phyloP scores from a whole-genome alignment of 2,797 vertebrate genomes.

The Aphelocoma californica region DNA sequence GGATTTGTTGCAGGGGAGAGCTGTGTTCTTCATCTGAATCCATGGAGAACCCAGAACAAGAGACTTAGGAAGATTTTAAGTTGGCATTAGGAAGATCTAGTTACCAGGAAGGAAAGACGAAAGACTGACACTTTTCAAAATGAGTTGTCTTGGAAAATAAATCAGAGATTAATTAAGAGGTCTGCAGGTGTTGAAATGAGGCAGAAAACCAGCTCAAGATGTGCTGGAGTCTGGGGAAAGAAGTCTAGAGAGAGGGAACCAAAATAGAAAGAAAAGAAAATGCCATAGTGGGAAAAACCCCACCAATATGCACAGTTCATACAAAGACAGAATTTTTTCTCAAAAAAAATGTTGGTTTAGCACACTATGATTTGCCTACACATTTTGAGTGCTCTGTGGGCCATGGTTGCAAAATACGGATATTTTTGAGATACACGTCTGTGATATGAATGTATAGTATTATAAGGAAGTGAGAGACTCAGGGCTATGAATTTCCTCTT shows the following conservation, averaged over 20 bases:
- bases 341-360: not conserved
- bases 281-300: not conserved
- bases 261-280: not conserved
- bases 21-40: not conserved
- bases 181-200: not conserved
- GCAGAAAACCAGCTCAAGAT: not conserved
- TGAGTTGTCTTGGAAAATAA: not conserved
- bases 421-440: not conserved
- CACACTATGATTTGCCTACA: not conserved
- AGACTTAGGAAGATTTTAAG: not conserved
- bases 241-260: not conserved
- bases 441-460: not conserved
- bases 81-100: not conserved
- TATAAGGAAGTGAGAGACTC: not conserved
- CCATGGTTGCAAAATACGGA: not conserved
- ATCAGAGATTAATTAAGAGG: not conserved
- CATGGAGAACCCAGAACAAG: not conserved
- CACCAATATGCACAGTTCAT: not conserved
- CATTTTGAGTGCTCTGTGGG: not conserved
- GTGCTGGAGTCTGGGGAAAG: not conserved
- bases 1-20: not conserved
- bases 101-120: not conserved
- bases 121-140: not conserved
- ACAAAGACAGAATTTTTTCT: not conserved
- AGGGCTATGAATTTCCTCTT: not conserved